These are phyloP conservation scores for Corvus hawaiiensis DNA, from an alignment of 2,113 vertebrate species.

Conservation along the genomic window DNA sequence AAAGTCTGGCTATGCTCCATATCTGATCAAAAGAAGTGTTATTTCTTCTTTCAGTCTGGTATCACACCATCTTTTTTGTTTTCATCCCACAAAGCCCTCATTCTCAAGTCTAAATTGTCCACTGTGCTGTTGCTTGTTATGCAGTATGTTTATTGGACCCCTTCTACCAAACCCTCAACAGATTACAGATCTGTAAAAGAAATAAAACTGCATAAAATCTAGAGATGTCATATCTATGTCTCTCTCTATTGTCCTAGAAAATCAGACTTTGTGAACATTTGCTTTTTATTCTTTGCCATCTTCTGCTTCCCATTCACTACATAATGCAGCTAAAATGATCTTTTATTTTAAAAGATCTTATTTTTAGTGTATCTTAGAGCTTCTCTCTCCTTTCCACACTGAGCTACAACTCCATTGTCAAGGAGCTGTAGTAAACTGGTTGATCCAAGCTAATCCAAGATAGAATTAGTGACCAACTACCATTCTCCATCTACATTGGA, in stretches of 20 bases:
- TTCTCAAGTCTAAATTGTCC: not conserved
- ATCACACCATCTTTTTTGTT: not conserved
- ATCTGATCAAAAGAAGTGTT: not conserved
- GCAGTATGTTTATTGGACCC: not conserved
- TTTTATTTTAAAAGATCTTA: not conserved
- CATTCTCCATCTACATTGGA: not conserved
- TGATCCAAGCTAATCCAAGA: not conserved
- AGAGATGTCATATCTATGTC: not conserved
- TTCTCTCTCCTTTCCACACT: not conserved
- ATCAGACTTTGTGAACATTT: not conserved
- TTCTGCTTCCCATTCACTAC: not conserved
- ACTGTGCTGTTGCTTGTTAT: not conserved
- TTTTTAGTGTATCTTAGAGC: not conserved
- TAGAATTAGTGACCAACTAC: not conserved
- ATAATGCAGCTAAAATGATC: not conserved
- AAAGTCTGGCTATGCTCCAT: not conserved
- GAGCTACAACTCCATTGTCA: not conserved
- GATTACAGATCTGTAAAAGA: not conserved
- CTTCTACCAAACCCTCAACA: not conserved
- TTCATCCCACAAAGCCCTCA: not conserved
- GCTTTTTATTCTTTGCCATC: not conserved
- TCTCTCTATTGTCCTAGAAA: not conserved
- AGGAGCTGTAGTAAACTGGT: not conserved
- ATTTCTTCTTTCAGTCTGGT: not conserved
- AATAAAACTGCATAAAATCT: not conserved